Percentiles rank a stretch among this genome's conserved stretches.
These are phyloP conservation scores for Tipula helvola DNA, from an alignment of 2,888 invertebrate genomes.

Conservation along the genomic window DNA sequence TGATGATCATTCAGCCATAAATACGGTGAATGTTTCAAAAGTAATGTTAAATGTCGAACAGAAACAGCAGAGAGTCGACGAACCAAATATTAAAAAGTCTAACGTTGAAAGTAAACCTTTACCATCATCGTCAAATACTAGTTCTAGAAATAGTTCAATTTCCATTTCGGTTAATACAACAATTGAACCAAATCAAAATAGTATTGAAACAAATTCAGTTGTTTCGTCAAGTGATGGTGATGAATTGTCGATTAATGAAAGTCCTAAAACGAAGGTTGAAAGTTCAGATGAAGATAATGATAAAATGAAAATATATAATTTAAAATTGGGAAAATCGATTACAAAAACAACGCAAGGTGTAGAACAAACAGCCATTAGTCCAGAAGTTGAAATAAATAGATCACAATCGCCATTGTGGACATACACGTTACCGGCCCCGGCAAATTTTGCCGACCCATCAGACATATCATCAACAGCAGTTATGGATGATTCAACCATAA, in stretches of 20 bases:
- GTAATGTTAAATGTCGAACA: conserved; percentile 14
- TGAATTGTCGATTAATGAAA: background rate
- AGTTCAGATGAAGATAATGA: conserved; percentile 29
- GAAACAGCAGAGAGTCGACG: background rate
- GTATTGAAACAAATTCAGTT: background rate
- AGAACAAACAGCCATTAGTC: background rate
- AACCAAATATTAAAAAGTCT: background rate
- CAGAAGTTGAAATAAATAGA: background rate
- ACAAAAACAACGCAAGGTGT: conserved; percentile 13
- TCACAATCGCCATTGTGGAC: conserved; percentile 19
- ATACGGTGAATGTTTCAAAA: conserved; percentile 14
- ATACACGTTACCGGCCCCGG: conserved; percentile 27
- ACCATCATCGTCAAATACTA: background rate
- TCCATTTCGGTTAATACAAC: background rate
- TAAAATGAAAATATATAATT: conserved; percentile 31
- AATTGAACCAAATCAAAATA: background rate
- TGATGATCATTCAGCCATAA: background rate
- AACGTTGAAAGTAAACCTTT: background rate
- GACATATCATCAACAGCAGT: background rate
- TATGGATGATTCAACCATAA: background rate
- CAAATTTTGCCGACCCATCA: conserved; percentile 28
- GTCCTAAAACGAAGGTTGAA: background rate
- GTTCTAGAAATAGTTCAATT: background rate
- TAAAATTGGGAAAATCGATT: conserved; percentile 31
- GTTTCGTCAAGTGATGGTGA: background rate